phyloP scores from a whole-genome alignment of 2,888 invertebrate species.

The Eucera pruinosa region DNA sequence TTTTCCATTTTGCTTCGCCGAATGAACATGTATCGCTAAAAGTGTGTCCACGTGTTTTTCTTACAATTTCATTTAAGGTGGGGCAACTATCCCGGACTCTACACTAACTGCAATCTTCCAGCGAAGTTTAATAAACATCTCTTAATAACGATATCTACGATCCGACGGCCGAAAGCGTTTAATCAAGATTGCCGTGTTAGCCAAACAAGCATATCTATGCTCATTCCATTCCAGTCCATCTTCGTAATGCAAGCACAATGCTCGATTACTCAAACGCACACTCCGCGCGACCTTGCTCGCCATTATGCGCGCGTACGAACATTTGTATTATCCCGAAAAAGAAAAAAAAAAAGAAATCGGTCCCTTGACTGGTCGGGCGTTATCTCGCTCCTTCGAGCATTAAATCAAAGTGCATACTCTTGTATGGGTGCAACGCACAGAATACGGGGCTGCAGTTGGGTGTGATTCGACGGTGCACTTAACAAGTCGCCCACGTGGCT shows the following conservation, averaged over 20 bases:
- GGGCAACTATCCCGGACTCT: not conserved
- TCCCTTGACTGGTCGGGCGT: slow-evolving; percentile 37
- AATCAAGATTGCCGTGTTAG: slow-evolving; percentile 46
- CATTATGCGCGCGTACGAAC: slow-evolving; percentile 54
- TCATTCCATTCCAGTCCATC: slow-evolving; percentile 45
- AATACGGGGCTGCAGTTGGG: slow-evolving; percentile 64
- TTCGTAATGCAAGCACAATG: slow-evolving; percentile 54
- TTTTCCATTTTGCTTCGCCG: no score
- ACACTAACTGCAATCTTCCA: no score
- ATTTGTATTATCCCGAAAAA: slow-evolving; percentile 51
- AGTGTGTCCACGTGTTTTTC: no score
- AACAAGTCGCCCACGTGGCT: slow-evolving; percentile 72
- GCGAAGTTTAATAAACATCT: slow-evolving; percentile 45
- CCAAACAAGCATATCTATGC: slow-evolving; percentile 49
- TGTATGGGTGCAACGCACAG: slow-evolving; percentile 59
- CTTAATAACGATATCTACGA: slow-evolving; percentile 25
- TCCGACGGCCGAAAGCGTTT: slow-evolving; percentile 33
- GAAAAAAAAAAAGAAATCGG: slow-evolving; percentile 31
- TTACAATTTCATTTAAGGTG: no score
- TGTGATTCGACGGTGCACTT: slow-evolving; percentile 71
- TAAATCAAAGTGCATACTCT: slow-evolving; percentile 67
- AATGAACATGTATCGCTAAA: no score
- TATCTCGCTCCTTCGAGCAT: slow-evolving; percentile 61
- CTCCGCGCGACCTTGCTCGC: slow-evolving; percentile 57
- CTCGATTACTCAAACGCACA: slow-evolving; percentile 53